Percentiles rank a stretch among this genome's conserved stretches.
phyloP scores from a whole-genome alignment of 2,113 vertebrate species.

The Gila orcuttii region DNA sequence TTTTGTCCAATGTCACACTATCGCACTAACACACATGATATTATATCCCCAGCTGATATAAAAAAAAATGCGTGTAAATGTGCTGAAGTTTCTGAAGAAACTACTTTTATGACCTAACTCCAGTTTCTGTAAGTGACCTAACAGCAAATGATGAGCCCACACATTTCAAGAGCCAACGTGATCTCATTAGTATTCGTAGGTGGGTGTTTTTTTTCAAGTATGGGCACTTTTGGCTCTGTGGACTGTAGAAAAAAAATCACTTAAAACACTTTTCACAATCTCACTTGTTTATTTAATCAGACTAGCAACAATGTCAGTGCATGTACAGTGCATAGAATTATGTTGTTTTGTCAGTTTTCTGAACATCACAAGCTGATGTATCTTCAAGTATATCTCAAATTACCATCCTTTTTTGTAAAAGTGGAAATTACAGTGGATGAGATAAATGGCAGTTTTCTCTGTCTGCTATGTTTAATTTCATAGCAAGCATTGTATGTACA shows the following conservation, averaged over 20 bases:
- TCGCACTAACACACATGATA: neutral
- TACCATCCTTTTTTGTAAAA: too few relatives aligned
- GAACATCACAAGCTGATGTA: too few relatives aligned
- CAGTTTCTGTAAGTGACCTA: neutral
- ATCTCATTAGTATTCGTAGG: slow-evolving; percentile 4
- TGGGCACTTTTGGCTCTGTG: neutral
- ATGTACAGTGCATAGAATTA: neutral
- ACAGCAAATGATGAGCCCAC: neutral
- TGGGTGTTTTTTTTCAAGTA: slow-evolving; percentile 5
- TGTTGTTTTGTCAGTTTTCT: neutral
- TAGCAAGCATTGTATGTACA: too few relatives aligned
- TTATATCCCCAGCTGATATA: neutral
- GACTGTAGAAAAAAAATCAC: neutral
- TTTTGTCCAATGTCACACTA: slow-evolving; percentile 45
- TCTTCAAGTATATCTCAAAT: too few relatives aligned
- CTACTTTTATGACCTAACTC: neutral
- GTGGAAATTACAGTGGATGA: too few relatives aligned
- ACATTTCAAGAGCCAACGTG: neutral
- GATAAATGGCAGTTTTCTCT: too few relatives aligned
- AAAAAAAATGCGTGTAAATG: neutral
- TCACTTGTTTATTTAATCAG: neutral
- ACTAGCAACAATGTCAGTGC: neutral
- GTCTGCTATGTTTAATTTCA: too few relatives aligned
- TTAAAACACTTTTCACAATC: neutral
- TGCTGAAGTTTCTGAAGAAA: slow-evolving; percentile 17